A percentile compares a stretch with the other conserved stretches of the same genome.
These are phyloP conservation scores for Mungos mungo DNA, from an alignment of 2,113 vertebrate genomes.

Conservation along the genomic window DNA sequence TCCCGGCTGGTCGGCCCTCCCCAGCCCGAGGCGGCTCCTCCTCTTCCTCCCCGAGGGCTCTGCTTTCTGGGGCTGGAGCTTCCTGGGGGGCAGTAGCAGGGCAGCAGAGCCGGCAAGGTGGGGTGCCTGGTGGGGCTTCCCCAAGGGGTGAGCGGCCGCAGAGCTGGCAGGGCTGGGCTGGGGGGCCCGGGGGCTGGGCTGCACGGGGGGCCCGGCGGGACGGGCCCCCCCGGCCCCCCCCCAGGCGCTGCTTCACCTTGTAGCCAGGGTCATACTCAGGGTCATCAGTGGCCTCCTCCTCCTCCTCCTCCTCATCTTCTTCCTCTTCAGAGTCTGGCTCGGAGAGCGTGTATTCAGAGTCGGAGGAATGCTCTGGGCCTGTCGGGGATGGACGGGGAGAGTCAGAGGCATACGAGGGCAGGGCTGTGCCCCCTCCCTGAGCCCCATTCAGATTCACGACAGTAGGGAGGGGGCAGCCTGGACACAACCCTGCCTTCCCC, in stretches of 20 bases:
- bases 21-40: conserved; percentile 52
- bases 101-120: conserved; percentile 76
- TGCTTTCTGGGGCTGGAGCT: conserved; percentile 65
- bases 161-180: conserved; percentile 73
- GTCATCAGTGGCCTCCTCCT: conserved; percentile 78
- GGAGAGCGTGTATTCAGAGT: conserved; percentile 79
- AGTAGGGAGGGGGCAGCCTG: no score
- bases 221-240: conserved; percentile 72
- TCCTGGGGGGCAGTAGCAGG: conserved; percentile 66
- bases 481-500: background rate
- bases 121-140: conserved; percentile 67
- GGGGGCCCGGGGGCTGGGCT: conserved; percentile 69
- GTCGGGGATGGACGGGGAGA: background rate
- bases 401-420: background rate
- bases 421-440: background rate
- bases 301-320: conserved; percentile 77
- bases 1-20: conserved; percentile 35
- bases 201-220: conserved; percentile 73
- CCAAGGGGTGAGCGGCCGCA: conserved; percentile 73
- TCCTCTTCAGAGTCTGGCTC: conserved; percentile 79
- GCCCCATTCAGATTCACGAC: background rate
- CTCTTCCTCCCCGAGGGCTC: conserved; percentile 64
- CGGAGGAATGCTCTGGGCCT: conserved; percentile 78
- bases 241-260: conserved; percentile 81
- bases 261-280: conserved; percentile 79